phyloP scores from a whole-genome alignment of 92 coral and sea anemone species.

The Metridium senile region DNA sequence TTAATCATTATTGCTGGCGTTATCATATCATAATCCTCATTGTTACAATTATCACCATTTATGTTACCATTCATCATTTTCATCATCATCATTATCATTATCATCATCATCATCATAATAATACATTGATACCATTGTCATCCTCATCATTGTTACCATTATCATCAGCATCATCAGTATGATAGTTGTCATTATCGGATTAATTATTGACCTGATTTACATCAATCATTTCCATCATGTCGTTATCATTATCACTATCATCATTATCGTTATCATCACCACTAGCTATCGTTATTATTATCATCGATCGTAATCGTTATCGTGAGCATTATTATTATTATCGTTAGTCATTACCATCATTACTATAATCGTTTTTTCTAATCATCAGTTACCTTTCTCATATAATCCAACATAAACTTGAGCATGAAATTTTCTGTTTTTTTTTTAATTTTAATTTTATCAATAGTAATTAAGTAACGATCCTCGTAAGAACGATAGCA shows the following conservation, averaged over 20 bases:
- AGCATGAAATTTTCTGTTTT: too few species aligned
- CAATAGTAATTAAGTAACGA: background rate
- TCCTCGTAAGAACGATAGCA: too few species aligned
- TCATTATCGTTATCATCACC: background rate
- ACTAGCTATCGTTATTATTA: background rate
- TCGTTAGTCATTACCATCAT: background rate
- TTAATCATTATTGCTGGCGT: too few species aligned
- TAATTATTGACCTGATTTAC: background rate
- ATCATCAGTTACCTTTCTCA: too few species aligned
- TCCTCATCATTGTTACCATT: background rate
- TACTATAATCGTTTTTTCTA: too few species aligned
- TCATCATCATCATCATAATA: too few species aligned
- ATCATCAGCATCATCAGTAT: background rate
- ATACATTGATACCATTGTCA: too few species aligned
- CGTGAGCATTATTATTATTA: too few species aligned
- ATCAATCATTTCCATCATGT: background rate
- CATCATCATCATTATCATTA: background rate
- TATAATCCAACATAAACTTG: too few species aligned
- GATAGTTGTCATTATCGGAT: background rate
- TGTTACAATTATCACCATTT: too few species aligned
- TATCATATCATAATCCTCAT: too few species aligned
- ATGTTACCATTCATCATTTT: too few species aligned
- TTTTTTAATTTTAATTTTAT: background rate
- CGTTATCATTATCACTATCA: background rate
- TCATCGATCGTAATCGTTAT: background rate